Evolutionary conservation across 2,797 vertebrate species (phyloP).

Genomic region (Sebastes elongatus): DNA sequence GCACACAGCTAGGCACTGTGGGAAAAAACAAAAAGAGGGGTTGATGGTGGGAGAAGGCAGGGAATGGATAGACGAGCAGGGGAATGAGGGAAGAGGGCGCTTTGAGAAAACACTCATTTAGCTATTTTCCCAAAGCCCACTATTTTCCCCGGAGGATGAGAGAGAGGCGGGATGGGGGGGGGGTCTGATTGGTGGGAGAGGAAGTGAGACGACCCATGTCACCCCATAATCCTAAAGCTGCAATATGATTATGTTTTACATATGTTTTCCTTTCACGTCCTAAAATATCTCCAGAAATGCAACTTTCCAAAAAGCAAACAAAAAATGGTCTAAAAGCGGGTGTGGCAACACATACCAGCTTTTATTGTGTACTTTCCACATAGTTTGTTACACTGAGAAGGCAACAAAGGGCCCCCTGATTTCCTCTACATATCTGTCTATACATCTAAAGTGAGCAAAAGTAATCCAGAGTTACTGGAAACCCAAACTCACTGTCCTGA

Average conservation of each 20-base stretch:
- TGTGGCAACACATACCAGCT: neutral
- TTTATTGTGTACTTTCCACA: neutral
- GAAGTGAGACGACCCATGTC: conserved; percentile 39
- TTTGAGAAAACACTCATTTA: conserved; percentile 75
- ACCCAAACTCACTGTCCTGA: neutral
- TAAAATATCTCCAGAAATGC: neutral
- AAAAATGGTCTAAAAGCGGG: neutral
- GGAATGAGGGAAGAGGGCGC: conserved; percentile 43
- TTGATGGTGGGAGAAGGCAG: conserved; percentile 41
- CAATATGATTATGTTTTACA: conserved; percentile 17
- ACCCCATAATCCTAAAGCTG: conserved; percentile 39
- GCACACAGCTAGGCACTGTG: conserved; percentile 70
- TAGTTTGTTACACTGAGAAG: neutral
- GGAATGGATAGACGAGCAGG: conserved; percentile 44
- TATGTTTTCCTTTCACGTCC: neutral
- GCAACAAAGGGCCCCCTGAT: neutral
- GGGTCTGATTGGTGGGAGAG: conserved; percentile 17
- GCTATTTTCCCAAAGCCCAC: conserved; percentile 78
- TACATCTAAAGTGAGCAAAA: neutral
- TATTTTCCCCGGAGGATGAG: conserved; percentile 54
- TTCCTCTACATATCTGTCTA: neutral
- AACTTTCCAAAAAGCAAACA: neutral
- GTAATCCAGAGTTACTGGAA: neutral
- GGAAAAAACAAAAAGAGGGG: conserved; percentile 66
- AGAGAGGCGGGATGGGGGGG: neutral